phyloP scores from a whole-genome alignment of 1,140 invertebrate genomes.

The Zaprionus gabonicus region DNA sequence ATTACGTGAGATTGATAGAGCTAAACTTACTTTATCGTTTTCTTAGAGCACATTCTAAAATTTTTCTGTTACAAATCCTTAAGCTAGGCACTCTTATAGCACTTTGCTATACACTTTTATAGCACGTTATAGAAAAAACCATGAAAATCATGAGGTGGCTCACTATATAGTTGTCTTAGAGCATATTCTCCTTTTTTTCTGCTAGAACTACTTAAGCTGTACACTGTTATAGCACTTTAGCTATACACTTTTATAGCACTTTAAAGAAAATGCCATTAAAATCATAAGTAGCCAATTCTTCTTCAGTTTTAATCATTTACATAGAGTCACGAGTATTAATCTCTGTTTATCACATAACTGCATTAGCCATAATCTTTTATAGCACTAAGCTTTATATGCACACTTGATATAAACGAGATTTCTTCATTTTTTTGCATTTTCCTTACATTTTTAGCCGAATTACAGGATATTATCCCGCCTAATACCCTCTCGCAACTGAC shows the following conservation, averaged over 20 bases:
- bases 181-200: too few species aligned
- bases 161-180: too few species aligned
- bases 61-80: too few species aligned
- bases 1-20: background rate
- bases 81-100: background rate
- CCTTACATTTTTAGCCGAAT: background rate
- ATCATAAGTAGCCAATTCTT: background rate
- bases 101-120: background rate
- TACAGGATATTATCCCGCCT: background rate
- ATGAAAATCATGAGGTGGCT: background rate
- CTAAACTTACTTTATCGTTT: background rate
- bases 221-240: background rate
- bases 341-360: background rate
- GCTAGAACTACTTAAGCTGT: background rate
- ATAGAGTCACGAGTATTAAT: too few species aligned
- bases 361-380: background rate
- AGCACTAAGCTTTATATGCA: background rate
- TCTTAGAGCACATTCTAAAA: too few species aligned
- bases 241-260: too few species aligned
- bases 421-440: background rate
- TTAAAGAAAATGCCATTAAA: background rate
- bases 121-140: background rate
- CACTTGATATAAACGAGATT: background rate
- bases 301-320: too few species aligned
- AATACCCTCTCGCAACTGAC: background rate